Evolutionary conservation across 1,140 invertebrate genomes (phyloP), one percentile per base, ranked within the genome.

Genomic region (Drosophila guanche): DNA sequence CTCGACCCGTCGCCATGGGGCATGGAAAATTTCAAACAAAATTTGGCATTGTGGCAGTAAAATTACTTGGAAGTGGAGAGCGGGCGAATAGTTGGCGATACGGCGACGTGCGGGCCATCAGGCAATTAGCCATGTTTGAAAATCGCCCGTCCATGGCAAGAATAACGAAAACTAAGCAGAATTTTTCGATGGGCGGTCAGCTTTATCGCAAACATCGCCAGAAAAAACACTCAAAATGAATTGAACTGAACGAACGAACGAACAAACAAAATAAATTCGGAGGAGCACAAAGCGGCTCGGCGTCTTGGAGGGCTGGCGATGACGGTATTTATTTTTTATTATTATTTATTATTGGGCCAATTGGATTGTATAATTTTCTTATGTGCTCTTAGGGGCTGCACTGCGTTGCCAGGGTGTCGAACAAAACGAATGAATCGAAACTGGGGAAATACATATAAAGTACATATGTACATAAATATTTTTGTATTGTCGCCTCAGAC

Each of bases 321-420:
- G 33, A 12, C 33, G 3, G 33, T 12, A 37, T 37, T 37, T 37
- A 12, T 37, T 58, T 56, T 85, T 86, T 85, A 76, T 84, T 85
- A 84, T 85, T 84, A 73, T 84, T 77, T 80, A 85, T 85, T 85
- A 77, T 80, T 77, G 75, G 62, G 59, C 59, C 67, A 62, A 86
- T 66, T 76, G 58, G 76, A 85, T 76, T 80, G 71, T 75, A 58
- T 27, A 45, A 25, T 50, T 25, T 56, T 61, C 46, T 29, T 40
- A 14, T 59, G 12, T 33, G 33, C 60, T 42, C 2, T 10, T 10
- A 3, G 8, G 8, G 53, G 37, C 29, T 41, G 47, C 60, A 74
- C 51, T 73, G 53, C 46, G 79, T 78, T 81, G 79, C 69, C 65
- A 79, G 62, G 78, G 60, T 68, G 66, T 41, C 57, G 29, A 63